These are phyloP conservation scores for Rutpela maculata DNA, from an alignment of 2,888 invertebrate species.

Conservation along the genomic window DNA sequence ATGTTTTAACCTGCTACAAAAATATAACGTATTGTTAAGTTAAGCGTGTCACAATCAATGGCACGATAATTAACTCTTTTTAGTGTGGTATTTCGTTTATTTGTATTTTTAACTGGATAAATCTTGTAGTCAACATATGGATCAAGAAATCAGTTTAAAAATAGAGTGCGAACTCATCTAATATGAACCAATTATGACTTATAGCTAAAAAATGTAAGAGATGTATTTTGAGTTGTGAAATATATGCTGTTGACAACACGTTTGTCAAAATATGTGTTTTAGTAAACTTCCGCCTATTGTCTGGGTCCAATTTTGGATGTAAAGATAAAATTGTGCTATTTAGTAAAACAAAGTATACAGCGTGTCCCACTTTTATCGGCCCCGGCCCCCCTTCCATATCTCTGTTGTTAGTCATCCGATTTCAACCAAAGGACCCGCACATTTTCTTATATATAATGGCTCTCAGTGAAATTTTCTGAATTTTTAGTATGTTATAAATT, in stretches of 20 bases:
- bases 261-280: neutral
- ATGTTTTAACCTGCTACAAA: conserved; percentile 55
- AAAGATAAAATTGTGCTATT: neutral
- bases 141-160: neutral
- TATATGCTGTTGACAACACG: conserved; percentile 7
- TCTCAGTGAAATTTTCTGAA: too few species aligned
- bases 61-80: conserved; percentile 13
- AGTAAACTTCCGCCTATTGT: neutral
- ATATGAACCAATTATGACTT: conserved; percentile 1
- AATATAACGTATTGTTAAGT: conserved; percentile 52
- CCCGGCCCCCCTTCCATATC: too few species aligned
- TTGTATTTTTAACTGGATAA: conserved; percentile 1
- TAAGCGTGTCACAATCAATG: conserved; percentile 4
- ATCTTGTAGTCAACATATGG: neutral
- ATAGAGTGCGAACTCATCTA: neutral
- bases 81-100: conserved; percentile 10
- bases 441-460: too few species aligned
- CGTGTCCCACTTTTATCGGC: too few species aligned
- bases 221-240: neutral
- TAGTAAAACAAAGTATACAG: too few species aligned
- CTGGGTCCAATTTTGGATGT: neutral
- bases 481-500: too few species aligned
- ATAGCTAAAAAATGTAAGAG: neutral
- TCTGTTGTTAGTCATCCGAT: too few species aligned
- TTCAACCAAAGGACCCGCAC: too few species aligned